Base-by-base conservation (phyloP, 2,797 vertebrate genomes). In the Hydrolagus colliei region DNA sequence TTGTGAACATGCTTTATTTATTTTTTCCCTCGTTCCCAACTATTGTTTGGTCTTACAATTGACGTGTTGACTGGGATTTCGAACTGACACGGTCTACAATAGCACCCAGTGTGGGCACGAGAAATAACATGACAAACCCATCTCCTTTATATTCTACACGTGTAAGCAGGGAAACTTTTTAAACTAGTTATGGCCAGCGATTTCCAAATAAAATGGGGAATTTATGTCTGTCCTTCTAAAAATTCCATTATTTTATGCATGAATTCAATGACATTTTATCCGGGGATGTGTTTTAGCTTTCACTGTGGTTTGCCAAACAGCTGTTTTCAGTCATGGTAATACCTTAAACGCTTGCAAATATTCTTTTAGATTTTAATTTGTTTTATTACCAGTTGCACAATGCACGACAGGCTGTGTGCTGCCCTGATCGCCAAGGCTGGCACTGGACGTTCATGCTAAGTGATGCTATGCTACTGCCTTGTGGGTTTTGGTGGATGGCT, bases 171-270 rank as follows among this genome's bases (percentile, higher is more conserved):
- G 75, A 77, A 77, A 59, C 75, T n/a, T 27, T 27, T 16, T 77
- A 77, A 77, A 61, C 16, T 61, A 77, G 59, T n/a, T 77, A 77
- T 77, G 75, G 18, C 41, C 75, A 77, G 41, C 59, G 52, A 77
- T 61, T 9, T 20, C 61, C 41, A 1, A 77, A 20, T 52, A 52
- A 77, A 77, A 61, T 77, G 75, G 75, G 16, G 75, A 77, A 77
- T 16, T 77, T 59, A n/a, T 5, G 20, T 77, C 41, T 20, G 61
- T 77, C 52, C 20, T 61, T 77, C 75, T 52, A 77, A 77, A 41
- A 77, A 0, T 18, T 10, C 52, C 6, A 3, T 18, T 59, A 77
- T 61, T 77, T 20, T 20, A 59, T 77, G 18, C 52, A 61, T 61
- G 75, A 77, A 20, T 77, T 8, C 75, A 61, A 20, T n/a, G 61